Conservation (phyloP, 2,113 vertebrate genomes). For the Vulpes ferrilata region DNA sequence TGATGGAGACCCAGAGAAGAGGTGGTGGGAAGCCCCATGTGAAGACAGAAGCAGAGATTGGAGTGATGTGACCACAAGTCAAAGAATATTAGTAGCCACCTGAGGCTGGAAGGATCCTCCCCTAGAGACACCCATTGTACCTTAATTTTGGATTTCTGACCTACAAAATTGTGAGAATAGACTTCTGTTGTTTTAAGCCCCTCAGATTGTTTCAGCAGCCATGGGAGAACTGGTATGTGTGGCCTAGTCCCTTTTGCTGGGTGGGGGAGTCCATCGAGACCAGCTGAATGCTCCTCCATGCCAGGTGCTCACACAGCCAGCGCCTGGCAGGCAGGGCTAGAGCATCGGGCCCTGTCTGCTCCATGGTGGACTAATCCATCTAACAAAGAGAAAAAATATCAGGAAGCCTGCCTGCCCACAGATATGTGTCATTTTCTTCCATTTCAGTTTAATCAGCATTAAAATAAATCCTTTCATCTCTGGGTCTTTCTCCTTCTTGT, state of each 20-base stretch:
- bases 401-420: not conserved
- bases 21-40: fast-evolving
- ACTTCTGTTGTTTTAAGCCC: not conserved
- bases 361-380: not conserved
- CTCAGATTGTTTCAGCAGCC: not conserved
- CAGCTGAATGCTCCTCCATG: fast-evolving
- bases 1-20: not conserved
- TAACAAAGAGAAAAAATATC: not conserved
- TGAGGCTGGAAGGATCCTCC: not conserved
- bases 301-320: fast-evolving
- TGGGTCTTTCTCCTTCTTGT: not conserved
- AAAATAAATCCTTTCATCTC: not conserved
- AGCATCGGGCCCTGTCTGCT: fast-evolving
- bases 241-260: not conserved
- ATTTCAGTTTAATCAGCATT: not conserved
- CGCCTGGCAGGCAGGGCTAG: not conserved
- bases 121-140: not conserved
- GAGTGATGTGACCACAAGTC: fast-evolving
- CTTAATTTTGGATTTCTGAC: not conserved
- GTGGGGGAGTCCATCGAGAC: too few relatives aligned
- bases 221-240: fast-evolving
- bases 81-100: not conserved
- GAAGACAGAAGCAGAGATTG: not conserved
- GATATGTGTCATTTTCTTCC: not conserved
- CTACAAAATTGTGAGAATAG: not conserved